Evolutionary conservation across 1,140 invertebrate genomes (phyloP), one percentile per base, ranked within the genome.

Genomic region (Melitaea cinxia): DNA sequence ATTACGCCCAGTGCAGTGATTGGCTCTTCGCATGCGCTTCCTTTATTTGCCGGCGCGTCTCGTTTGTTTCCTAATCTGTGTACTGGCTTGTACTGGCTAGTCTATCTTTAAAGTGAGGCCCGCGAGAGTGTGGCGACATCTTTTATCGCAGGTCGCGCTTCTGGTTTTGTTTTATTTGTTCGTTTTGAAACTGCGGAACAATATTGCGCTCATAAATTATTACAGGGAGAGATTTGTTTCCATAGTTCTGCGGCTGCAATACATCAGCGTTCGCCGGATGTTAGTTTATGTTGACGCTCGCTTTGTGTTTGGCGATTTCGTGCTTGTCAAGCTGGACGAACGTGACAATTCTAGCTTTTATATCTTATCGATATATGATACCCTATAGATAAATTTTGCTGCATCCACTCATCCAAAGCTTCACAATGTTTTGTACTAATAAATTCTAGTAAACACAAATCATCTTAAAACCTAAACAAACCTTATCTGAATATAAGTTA

Each of bases 201-300:
- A 88, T 87, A 90, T 85, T 86, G 85, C 85, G 80, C 77, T 75
- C 78, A 82, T 90, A 86, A 90, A 88, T 90, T 86, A 88, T 90
- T 83, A 73, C 74, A 61, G 66, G 68, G 78, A 82, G 85, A 90
- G 85, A 90, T 89, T 89, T 89, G 88, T 88, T 88, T 86, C 83
- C 83, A 86, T 88, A 88, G 88, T 85, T 83, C 80, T 84, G 88
- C 80, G 85, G 85, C 82, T 72, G 82, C 85, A 75, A 88, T 90
- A 77, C 77, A 85, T 90, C 87, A 89, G 72, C 78, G 77, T 84
- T 82, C 74, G 75, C 78, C 83, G 87, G 83, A 86, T 86, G 83
- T 82, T 88, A 82, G 82, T 87, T 86, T 85, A 88, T 85, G 83
- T 78, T 87, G 85, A 87, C 85, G 77, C 72, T 69, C 77, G 82